Evolutionary conservation across 2,888 invertebrate species (phyloP).

Genomic region (Serripes groenlandicus): DNA sequence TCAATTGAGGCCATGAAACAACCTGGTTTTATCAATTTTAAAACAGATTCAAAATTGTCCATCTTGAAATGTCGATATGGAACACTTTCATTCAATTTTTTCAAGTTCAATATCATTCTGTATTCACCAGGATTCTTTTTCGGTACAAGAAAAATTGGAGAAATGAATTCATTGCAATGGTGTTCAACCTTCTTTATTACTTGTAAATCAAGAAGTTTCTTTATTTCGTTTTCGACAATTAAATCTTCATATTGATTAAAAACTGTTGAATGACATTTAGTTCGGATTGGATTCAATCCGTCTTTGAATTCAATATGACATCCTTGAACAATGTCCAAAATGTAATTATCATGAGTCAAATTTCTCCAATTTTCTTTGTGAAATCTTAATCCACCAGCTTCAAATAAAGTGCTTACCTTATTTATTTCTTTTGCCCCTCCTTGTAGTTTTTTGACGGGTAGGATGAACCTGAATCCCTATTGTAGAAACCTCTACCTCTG

Average conservation of each 20-base stretch:
- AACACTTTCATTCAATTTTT: slow-evolving; percentile 47
- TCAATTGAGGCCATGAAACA: no score
- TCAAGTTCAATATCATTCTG: slow-evolving; percentile 61
- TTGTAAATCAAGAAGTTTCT: slow-evolving; percentile 11
- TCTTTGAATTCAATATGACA: slow-evolving; percentile 23
- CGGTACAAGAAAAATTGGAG: slow-evolving; percentile 52
- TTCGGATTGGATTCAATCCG: neutral
- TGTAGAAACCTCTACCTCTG: no score
- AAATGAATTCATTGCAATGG: slow-evolving; percentile 37
- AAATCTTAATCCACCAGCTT: slow-evolving; percentile 10
- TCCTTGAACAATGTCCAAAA: slow-evolving; percentile 24
- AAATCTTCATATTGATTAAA: slow-evolving; percentile 3
- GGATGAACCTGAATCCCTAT: no score
- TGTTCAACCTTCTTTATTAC: slow-evolving; percentile 27
- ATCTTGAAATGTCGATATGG: slow-evolving; percentile 66
- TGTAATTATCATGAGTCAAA: slow-evolving; percentile 10
- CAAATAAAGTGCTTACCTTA: slow-evolving; percentile 13
- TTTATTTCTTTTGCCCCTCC: slow-evolving; percentile 4
- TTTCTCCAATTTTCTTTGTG: no score
- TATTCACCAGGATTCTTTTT: slow-evolving; percentile 49
- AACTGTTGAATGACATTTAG: no score
- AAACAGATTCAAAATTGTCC: no score
- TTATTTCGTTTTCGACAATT: slow-evolving; percentile 5
- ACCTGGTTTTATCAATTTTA: no score
- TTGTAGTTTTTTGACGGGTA: neutral